A percentile compares a stretch with the other conserved stretches of the same genome.
These are phyloP conservation scores for Vanessa tameamea DNA, from an alignment of 1,140 invertebrate genomes.

Conservation along the genomic window DNA sequence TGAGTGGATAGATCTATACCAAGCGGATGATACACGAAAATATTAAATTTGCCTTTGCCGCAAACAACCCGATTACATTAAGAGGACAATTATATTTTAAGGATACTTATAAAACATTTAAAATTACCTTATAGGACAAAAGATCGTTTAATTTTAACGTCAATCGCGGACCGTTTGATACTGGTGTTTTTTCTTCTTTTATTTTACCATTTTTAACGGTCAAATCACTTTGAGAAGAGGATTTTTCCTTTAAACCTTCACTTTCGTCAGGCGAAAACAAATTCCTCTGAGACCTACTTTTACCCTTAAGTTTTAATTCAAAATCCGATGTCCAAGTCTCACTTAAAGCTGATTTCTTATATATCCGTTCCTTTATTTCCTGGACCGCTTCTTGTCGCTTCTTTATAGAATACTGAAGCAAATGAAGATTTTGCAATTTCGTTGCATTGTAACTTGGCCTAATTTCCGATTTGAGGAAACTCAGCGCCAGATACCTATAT, in stretches of 20 bases:
- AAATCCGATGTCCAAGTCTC: constrained; percentile 49
- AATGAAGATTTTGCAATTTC: constrained; percentile 82
- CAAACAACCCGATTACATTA: no score
- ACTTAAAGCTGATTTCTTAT: constrained; percentile 72
- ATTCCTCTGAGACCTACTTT: constrained; percentile 64
- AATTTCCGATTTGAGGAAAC: constrained; percentile 82
- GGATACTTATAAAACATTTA: background rate
- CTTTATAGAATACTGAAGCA: constrained; percentile 78
- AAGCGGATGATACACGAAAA: no score
- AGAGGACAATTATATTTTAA: no score
- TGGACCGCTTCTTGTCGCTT: constrained; percentile 74
- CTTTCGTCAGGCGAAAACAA: constrained; percentile 63
- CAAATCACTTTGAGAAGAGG: constrained; percentile 56
- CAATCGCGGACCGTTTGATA: constrained; percentile 65
- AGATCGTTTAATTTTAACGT: constrained; percentile 75
- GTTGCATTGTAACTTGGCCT: constrained; percentile 88
- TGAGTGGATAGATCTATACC: background rate
- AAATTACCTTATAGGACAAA: constrained; percentile 69
- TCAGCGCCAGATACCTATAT: constrained; percentile 69
- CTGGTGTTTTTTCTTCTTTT: constrained; percentile 52
- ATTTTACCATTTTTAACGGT: constrained; percentile 60
- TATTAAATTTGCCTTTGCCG: no score
- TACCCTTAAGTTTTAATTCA: constrained; percentile 52
- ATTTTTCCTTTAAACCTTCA: constrained; percentile 49
- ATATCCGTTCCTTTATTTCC: constrained; percentile 76